Percentiles rank a stretch among this genome's conserved stretches.
Conservation (phyloP, 2,888 invertebrate genomes). For the Stictocephala bisonia region DNA sequence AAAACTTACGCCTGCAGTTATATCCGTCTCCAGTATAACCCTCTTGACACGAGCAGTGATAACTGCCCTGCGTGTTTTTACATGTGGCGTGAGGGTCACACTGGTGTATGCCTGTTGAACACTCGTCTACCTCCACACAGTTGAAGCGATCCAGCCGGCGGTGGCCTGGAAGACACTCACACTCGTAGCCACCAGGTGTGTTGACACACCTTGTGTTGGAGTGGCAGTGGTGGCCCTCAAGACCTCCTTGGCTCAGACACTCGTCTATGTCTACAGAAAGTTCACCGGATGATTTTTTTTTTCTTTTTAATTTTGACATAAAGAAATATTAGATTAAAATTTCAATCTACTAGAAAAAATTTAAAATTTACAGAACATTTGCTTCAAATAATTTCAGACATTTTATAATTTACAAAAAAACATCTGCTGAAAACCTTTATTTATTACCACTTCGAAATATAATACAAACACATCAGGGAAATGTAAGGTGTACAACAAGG, state of each 20-base stretch:
- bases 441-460: too few relatives aligned
- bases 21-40: conserved; percentile 85
- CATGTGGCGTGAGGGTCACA: conserved; percentile 83
- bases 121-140: conserved; percentile 85
- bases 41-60: conserved; percentile 77
- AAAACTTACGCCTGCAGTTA: conserved; percentile 79
- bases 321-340: too few relatives aligned
- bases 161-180: conserved; percentile 86
- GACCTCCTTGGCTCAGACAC: conserved; percentile 81
- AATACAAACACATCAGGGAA: too few relatives aligned
- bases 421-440: too few relatives aligned
- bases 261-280: conserved; percentile 92
- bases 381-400: too few relatives aligned
- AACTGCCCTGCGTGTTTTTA: conserved; percentile 84
- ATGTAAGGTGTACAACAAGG: too few relatives aligned
- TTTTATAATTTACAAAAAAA: too few relatives aligned
- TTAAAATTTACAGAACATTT: too few relatives aligned
- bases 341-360: too few relatives aligned
- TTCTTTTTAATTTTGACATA: too few relatives aligned
- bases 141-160: conserved; percentile 79
- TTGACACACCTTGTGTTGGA: conserved; percentile 87
- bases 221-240: conserved; percentile 87
- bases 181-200: conserved; percentile 83
- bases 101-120: conserved; percentile 75
- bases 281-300: conserved; percentile 27